Evolutionary conservation across 2,888 invertebrate species (phyloP), one percentile per base, ranked within the genome.

Genomic region (Pedicia rivosa): DNA sequence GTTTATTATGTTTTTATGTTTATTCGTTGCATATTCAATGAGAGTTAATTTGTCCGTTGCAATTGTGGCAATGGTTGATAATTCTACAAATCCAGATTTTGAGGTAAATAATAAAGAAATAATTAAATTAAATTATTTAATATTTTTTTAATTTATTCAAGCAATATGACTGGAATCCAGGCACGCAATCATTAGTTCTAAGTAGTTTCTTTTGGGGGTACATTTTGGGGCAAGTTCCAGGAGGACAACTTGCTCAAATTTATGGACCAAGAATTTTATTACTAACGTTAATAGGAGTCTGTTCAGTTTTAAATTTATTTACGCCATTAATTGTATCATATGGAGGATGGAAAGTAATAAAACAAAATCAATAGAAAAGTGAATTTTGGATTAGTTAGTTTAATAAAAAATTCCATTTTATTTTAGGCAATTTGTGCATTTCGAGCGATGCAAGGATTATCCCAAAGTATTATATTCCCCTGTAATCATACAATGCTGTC

Each of bases 61-160:
- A 0, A 68, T 82, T 17, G 72, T 81, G 1, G 78, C 79, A 10
- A 82, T 82, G 79, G 73, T 74, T 1, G 67, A 74, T 46, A 52
- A 54, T 1, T 56, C 59, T 4, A 60, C 58, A 3, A 63, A 66
- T 51, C 62, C 64, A 2, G 51, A 64, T 43, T 63, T 65, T 42
- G 53, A 59, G 17, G 70, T 71, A 53, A 55, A 10, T 24, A n/a
- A n/a, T n/a, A n/a, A n/a, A n/a, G n/a, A n/a, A n/a, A n/a, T n/a
- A n/a, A n/a, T n/a, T n/a, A n/a, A n/a, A n/a, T 29, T n/a, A 30
- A 28, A 14, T 17, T 15, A 10, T 28, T 28, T 12, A 12, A 27
- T 27, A 25, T 27, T 12, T 16, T 31, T 31, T n/a, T 27, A 6
- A 13, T 34, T 32, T 14, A 12, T 32, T 25, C 4, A 22, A 47